Conservation (phyloP, 1,140 invertebrate genomes). For the Hormaphis cornu region DNA sequence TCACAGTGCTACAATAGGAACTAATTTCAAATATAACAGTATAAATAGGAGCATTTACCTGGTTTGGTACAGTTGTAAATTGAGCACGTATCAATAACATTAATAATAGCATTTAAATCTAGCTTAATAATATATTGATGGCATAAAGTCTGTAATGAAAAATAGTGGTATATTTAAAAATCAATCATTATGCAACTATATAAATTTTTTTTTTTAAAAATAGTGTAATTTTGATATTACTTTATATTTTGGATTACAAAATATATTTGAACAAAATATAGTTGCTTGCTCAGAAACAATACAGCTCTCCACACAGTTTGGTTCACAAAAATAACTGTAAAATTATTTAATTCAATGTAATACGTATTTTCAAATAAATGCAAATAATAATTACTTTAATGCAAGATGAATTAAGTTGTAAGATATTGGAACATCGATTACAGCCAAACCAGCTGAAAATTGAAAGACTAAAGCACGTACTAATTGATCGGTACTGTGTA, state of each 20-base stretch:
- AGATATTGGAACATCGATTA: constrained; percentile 17
- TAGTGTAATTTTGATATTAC: not conserved
- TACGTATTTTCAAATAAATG: not conserved
- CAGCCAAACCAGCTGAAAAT: constrained; percentile 11
- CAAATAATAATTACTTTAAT: not conserved
- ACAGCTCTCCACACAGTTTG: not conserved
- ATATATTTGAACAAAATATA: constrained; percentile 20
- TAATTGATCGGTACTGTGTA: constrained; percentile 7
- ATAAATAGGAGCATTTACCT: not conserved
- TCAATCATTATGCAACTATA: not conserved
- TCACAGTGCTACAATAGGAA: not conserved
- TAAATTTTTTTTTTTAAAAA: not conserved
- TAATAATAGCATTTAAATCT: not conserved
- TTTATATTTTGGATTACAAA: constrained; percentile 6
- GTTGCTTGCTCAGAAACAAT: constrained; percentile 5
- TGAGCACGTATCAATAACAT: constrained; percentile 4
- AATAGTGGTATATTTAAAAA: not conserved
- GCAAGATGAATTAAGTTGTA: not conserved
- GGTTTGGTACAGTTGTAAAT: not conserved
- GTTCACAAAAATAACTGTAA: constrained; percentile 13
- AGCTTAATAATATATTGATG: constrained; percentile 1
- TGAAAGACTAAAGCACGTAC: constrained; percentile 7
- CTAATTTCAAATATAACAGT: not conserved
- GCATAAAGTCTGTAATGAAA: not conserved
- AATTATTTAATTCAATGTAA: not conserved